Conservation (phyloP, 2,113 vertebrate species). For the Oncorhynchus gorbuscha region DNA sequence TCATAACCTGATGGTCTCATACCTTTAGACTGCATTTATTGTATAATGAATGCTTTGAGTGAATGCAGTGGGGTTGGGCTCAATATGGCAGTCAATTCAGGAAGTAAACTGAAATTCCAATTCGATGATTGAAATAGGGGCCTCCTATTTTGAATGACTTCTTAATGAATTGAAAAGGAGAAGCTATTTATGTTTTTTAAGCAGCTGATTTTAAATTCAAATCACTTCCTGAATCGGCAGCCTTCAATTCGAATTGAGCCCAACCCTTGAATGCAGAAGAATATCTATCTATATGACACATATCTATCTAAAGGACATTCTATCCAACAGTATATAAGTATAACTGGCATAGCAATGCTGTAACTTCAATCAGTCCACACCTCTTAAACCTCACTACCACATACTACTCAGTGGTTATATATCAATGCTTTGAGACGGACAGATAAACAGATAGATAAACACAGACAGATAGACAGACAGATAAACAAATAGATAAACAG, state of each 20-base stretch:
- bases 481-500: too few relatives aligned
- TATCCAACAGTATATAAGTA: not conserved
- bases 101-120: too few relatives aligned
- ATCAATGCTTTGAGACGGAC: not conserved
- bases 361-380: conserved; percentile 35
- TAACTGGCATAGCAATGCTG: conserved; percentile 35
- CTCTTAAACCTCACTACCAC: conserved; percentile 23
- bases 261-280: conserved; percentile 27
- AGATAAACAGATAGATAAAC: too few relatives aligned
- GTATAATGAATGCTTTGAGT: conserved; percentile 51
- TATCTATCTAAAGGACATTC: conserved; percentile 13
- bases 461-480: too few relatives aligned
- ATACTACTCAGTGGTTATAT: not conserved
- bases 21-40: conserved; percentile 44
- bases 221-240: too few relatives aligned
- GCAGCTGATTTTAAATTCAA: too few relatives aligned
- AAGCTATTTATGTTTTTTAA: too few relatives aligned
- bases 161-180: too few relatives aligned
- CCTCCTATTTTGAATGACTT: too few relatives aligned
- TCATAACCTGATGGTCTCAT: conserved; percentile 27
- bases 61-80: conserved; percentile 24
- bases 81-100: too few relatives aligned
- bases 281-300: conserved; percentile 27
- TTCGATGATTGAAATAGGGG: too few relatives aligned
- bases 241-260: too few relatives aligned